A percentile compares a stretch with the other conserved stretches of the same genome.
These are phyloP conservation scores for Vidua chalybeata DNA, from an alignment of 2,113 vertebrate genomes.

Conservation along the genomic window DNA sequence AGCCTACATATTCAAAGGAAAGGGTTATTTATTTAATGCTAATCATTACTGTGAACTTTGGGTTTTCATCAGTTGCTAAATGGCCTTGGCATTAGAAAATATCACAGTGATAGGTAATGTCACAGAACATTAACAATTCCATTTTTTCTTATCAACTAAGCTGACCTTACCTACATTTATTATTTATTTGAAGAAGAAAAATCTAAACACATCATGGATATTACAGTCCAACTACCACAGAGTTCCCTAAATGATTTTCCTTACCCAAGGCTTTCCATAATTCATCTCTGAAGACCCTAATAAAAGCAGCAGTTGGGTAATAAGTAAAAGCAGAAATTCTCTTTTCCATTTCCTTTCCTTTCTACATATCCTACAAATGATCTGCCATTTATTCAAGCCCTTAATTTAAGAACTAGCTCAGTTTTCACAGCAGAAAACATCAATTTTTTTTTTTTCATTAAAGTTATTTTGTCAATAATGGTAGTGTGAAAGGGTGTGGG, in stretches of 20 bases:
- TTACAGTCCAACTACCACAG: neutral
- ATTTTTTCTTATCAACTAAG: conserved; percentile 14
- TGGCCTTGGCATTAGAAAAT: conserved; percentile 33
- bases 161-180: neutral
- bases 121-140: conserved; percentile 31
- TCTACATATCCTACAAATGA: neutral
- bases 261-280: neutral
- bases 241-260: neutral
- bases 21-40: conserved; percentile 9
- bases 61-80: neutral
- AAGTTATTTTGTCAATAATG: neutral
- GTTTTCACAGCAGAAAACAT: conserved; percentile 18
- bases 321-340: neutral
- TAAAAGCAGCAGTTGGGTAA: conserved; percentile 12
- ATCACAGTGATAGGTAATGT: neutral
- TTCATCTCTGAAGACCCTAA: neutral
- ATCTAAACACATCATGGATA: neutral
- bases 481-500: neutral
- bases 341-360: neutral
- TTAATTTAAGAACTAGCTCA: neutral
- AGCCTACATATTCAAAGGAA: neutral
- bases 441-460: neutral
- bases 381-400: neutral
- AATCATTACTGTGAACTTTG: conserved; percentile 21
- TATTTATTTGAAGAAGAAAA: conserved; percentile 12